phyloP scores from a whole-genome alignment of 2,113 vertebrate genomes.

The Lasiurus cinereus region DNA sequence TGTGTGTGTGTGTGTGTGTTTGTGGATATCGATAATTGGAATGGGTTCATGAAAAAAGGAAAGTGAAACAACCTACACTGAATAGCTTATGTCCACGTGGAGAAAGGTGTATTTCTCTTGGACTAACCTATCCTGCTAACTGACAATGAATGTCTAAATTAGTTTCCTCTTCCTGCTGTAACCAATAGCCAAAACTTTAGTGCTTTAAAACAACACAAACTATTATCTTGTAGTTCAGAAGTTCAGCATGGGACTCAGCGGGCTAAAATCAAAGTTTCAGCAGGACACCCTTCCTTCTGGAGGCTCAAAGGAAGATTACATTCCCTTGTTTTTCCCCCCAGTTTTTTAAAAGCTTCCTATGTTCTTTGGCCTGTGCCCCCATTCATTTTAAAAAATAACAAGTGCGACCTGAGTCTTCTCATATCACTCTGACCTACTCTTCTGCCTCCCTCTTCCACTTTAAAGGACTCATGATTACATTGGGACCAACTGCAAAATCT shows the following conservation, averaged over 20 bases:
- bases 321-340: background rate
- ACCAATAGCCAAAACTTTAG: background rate
- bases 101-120: background rate
- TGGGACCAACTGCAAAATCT: background rate
- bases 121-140: background rate
- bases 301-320: background rate
- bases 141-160: background rate
- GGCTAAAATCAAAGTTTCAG: background rate
- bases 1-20: background rate
- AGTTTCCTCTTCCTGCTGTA: background rate
- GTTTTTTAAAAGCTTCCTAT: background rate
- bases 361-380: background rate
- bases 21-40: background rate
- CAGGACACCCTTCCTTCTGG: background rate
- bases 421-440: background rate
- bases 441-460: background rate
- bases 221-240: background rate
- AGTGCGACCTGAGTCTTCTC: background rate
- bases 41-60: background rate
- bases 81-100: background rate
- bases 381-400: background rate
- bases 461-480: background rate
- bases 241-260: background rate
- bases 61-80: background rate
- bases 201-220: background rate